A percentile compares a stretch with the other conserved stretches of the same genome.
phyloP scores from a whole-genome alignment of 2,888 invertebrate genomes.

The Galerucella pusilla region DNA sequence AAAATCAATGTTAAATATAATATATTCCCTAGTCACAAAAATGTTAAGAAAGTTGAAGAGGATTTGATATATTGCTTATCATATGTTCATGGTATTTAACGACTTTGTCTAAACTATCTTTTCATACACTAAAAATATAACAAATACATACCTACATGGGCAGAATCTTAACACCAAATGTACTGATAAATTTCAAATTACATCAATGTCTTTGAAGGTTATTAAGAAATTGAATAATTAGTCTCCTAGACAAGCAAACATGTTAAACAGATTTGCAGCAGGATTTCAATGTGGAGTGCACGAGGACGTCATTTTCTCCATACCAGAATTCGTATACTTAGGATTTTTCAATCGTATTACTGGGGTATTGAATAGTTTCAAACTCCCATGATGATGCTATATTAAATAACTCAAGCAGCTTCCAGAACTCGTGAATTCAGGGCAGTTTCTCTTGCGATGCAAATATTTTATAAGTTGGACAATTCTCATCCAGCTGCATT shows the following conservation, averaged over 20 bases:
- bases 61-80: not conserved
- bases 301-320: not conserved
- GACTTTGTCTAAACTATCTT: not conserved
- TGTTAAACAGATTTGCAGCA: not conserved
- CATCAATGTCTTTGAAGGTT: not conserved
- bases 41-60: conserved; percentile 18
- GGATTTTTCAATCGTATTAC: not conserved
- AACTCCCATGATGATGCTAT: not conserved
- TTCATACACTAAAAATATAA: too few species aligned
- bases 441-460: too few species aligned
- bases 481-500: too few species aligned
- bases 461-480: too few species aligned
- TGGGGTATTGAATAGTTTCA: not conserved
- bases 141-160: too few species aligned
- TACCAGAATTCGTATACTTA: not conserved
- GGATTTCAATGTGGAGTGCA: not conserved
- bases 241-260: not conserved
- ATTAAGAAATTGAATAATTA: not conserved
- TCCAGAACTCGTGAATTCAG: not conserved
- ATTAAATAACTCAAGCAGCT: not conserved
- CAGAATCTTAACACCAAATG: too few species aligned
- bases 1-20: conserved; percentile 32
- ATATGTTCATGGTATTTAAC: not conserved
- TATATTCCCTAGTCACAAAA: conserved; percentile 18
- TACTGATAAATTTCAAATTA: too few species aligned